Conservation (phyloP, 2,113 vertebrate species). For the Columba janthina region DNA sequence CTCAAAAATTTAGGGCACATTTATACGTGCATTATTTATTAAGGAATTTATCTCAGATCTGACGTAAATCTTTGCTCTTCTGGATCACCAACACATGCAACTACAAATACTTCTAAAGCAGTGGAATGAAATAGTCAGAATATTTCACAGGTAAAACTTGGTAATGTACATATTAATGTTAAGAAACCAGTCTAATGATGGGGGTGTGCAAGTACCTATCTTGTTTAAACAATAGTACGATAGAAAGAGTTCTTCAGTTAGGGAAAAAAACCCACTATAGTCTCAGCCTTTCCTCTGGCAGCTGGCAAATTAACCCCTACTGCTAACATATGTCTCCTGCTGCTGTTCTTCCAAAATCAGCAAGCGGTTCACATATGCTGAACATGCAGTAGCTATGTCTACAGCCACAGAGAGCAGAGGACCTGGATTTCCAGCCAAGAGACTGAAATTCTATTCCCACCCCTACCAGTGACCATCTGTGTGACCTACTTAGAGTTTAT, state of each 20-base stretch:
- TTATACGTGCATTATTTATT: background rate
- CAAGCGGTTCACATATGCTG: conserved; percentile 30
- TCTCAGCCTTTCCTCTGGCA: background rate
- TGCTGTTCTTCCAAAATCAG: conserved; percentile 18
- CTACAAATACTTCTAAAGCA: background rate
- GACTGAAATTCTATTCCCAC: background rate
- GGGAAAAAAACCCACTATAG: background rate
- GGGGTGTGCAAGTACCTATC: background rate
- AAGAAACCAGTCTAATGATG: background rate
- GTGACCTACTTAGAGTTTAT: background rate
- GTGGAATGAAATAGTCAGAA: background rate
- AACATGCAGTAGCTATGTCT: background rate
- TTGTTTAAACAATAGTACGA: background rate
- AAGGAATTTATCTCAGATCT: background rate
- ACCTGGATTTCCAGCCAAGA: background rate
- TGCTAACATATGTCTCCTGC: conserved; percentile 34
- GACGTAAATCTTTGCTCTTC: background rate
- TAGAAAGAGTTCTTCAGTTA: background rate
- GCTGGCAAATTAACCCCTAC: conserved; percentile 14
- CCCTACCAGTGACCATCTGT: conserved; percentile 14
- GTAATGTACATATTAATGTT: fast-evolving
- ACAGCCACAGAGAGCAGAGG: background rate
- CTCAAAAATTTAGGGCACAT: background rate
- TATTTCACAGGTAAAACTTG: background rate
- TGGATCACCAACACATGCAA: background rate